Conservation (phyloP, 2,113 vertebrate species). For the Phoxinus phoxinus region DNA sequence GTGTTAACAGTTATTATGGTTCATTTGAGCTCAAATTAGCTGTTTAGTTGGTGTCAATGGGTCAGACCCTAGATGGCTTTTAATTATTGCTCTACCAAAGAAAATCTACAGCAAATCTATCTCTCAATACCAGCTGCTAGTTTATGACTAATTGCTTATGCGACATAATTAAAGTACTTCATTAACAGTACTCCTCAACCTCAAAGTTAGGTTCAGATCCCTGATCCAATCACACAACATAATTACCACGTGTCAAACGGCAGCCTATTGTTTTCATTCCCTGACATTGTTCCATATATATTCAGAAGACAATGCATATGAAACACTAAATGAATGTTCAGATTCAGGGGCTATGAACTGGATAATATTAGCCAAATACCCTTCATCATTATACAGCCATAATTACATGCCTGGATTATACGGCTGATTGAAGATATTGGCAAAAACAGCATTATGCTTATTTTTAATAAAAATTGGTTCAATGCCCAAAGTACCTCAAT, state of each 20-base stretch:
- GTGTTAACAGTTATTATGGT: neutral
- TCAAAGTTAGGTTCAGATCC: conserved; percentile 9
- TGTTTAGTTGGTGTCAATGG: conserved; percentile 8
- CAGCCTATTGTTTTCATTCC: neutral
- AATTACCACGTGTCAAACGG: neutral
- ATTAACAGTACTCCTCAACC: conserved; percentile 8
- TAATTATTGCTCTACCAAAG: conserved; percentile 18
- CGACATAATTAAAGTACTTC: conserved; percentile 9
- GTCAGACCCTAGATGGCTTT: conserved; percentile 1
- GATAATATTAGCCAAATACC: neutral
- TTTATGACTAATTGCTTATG: conserved; percentile 16
- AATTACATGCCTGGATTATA: neutral
- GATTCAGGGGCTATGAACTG: neutral
- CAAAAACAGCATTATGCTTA: neutral
- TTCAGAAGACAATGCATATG: neutral
- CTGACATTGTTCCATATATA: neutral
- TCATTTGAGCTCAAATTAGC: conserved; percentile 28
- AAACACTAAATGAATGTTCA: neutral
- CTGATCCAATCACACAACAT: neutral
- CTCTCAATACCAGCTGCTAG: neutral
- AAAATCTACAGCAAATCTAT: conserved; percentile 16
- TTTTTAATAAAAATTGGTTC: neutral
- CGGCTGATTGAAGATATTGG: neutral
- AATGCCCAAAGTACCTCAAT: neutral
- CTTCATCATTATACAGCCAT: neutral